Evolutionary conservation across 1,140 invertebrate genomes (phyloP).

Genomic region (Conus ventricosus): DNA sequence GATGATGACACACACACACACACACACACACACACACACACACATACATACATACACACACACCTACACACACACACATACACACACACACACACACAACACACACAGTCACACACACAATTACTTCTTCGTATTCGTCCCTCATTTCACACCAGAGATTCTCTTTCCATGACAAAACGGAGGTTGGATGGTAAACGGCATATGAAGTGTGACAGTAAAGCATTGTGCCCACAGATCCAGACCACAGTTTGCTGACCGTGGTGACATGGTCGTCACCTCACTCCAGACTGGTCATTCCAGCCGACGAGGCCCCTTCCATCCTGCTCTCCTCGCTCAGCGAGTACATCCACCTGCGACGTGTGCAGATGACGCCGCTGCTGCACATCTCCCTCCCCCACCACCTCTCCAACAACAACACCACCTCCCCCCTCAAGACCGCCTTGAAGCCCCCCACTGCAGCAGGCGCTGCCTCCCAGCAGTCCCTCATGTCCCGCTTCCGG

Average conservation of each 20-base stretch:
- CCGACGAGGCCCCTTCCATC: slow-evolving; percentile 42
- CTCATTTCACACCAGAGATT: no score
- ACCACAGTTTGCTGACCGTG: slow-evolving; percentile 62
- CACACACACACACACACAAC: no score
- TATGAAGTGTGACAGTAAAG: no score
- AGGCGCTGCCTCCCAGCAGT: background rate
- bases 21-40: no score
- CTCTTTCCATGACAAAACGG: no score
- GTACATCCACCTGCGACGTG: slow-evolving; percentile 56
- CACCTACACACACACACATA: no score
- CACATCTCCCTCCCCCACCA: slow-evolving; percentile 53
- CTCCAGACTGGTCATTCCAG: background rate
- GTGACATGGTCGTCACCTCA: slow-evolving; percentile 47
- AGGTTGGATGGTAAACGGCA: no score
- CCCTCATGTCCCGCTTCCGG: slow-evolving; percentile 4
- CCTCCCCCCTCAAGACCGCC: background rate
- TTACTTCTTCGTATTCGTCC: no score
- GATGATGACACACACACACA: no score
- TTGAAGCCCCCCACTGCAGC: background rate
- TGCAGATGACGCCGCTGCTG: slow-evolving; percentile 56
- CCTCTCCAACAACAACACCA: slow-evolving; percentile 18
- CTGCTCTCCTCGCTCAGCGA: slow-evolving; percentile 58
- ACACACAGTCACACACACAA: no score
- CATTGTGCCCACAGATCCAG: slow-evolving; percentile 53
- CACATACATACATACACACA: no score